A percentile compares a stretch with the other conserved stretches of the same genome.
Conservation (phyloP, 2,888 invertebrate species). For the Drosophila fungiperda region DNA sequence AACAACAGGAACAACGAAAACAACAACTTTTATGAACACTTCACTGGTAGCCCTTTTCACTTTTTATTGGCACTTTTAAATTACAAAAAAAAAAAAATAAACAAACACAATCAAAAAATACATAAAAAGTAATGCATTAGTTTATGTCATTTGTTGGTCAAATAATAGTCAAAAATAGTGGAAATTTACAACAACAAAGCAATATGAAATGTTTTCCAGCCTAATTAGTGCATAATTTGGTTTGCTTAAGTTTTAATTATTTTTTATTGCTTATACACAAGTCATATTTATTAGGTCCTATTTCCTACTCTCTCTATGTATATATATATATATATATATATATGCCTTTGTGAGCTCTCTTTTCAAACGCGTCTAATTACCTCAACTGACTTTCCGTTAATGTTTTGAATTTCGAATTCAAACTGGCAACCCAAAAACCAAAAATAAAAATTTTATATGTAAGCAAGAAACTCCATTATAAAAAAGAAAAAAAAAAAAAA, state of each 20-base stretch:
- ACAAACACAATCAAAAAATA: constrained; percentile 5
- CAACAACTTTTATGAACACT: constrained; percentile 23
- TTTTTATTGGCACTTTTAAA: constrained; percentile 42
- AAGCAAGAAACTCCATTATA: constrained; percentile 10
- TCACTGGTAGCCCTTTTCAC: constrained; percentile 47
- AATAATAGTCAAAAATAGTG: constrained; percentile 6
- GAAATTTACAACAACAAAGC: constrained; percentile 10
- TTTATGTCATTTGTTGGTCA: constrained; percentile 8
- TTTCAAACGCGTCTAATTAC: constrained; percentile 77
- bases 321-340: too few relatives aligned
- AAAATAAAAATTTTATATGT: constrained; percentile 35
- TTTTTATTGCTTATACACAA: not conserved
- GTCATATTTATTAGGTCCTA: not conserved
- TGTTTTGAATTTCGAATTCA: constrained; percentile 72
- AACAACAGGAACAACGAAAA: constrained; percentile 8
- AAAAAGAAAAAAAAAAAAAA: constrained; percentile 19
- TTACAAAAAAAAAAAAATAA: constrained; percentile 7
- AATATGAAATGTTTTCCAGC: not conserved
- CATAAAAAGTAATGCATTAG: constrained; percentile 13
- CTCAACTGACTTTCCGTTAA: constrained; percentile 75
- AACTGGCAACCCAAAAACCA: constrained; percentile 61
- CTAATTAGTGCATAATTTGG: not conserved
- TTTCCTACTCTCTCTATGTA: not conserved
- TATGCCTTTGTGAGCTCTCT: constrained; percentile 24
- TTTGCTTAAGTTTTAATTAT: not conserved